A percentile compares a stretch with the other conserved stretches of the same genome.
These are phyloP conservation scores for Morelia viridis DNA, from an alignment of 2,797 vertebrate genomes.

Conservation along the genomic window DNA sequence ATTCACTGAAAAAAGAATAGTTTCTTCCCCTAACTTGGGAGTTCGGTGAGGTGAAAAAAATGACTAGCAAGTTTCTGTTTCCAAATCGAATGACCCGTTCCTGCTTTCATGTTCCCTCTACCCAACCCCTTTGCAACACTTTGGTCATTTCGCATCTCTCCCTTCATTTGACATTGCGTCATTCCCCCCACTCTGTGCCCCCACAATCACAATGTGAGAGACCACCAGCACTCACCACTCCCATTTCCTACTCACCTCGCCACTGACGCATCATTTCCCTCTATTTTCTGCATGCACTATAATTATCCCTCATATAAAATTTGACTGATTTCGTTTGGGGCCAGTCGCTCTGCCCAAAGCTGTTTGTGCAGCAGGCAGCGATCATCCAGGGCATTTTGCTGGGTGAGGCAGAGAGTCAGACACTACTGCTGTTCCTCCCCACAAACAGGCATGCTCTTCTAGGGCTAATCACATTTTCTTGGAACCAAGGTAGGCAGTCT, in stretches of 20 bases:
- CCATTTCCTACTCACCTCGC: not conserved
- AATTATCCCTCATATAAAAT: constrained; percentile 16
- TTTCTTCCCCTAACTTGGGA: not conserved
- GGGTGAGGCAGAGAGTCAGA: not conserved
- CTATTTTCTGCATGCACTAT: not conserved
- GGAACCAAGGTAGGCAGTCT: not conserved
- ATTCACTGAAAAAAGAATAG: not conserved
- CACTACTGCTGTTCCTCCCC: not conserved
- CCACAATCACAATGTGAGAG: not conserved
- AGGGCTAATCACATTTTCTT: not conserved
- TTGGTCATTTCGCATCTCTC: not conserved
- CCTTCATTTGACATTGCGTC: not conserved
- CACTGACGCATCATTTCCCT: constrained; percentile 4
- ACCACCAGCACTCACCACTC: not conserved
- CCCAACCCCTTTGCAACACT: not conserved
- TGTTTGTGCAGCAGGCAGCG: no score
- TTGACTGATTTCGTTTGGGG: not conserved
- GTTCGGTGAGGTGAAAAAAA: not conserved
- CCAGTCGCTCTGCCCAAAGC: not conserved
- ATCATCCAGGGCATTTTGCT: not conserved
- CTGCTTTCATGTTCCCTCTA: not conserved
- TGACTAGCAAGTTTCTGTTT: not conserved
- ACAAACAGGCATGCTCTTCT: not conserved
- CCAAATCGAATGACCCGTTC: not conserved
- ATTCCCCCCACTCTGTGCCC: not conserved